Conservation (phyloP, 2,113 vertebrate species). For the Sclerurus mexicanus region DNA sequence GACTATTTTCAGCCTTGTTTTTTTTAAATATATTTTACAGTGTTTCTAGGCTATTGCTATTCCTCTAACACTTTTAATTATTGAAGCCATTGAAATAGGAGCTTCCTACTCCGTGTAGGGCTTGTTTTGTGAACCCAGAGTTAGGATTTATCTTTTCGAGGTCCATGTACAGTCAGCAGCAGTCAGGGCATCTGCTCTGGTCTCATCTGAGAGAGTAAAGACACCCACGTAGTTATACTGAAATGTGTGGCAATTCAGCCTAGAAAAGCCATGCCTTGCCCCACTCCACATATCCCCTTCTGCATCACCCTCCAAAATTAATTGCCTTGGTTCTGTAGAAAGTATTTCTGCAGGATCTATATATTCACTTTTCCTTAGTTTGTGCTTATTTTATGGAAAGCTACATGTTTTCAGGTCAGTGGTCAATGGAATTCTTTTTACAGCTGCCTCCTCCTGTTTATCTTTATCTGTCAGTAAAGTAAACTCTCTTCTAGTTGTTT, state of each 20-base stretch:
- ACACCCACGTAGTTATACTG: background rate
- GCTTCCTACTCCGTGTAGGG: background rate
- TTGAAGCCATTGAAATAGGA: background rate
- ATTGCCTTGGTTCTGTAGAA: background rate
- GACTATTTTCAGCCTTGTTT: background rate
- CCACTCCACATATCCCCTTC: background rate
- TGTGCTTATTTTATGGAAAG: slow-evolving; percentile 54
- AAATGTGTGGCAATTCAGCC: background rate
- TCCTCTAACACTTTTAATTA: background rate
- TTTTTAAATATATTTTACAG: background rate
- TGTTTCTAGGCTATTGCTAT: background rate
- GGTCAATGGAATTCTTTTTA: slow-evolving; percentile 61
- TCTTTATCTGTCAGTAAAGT: slow-evolving; percentile 65
- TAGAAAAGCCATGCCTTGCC: background rate
- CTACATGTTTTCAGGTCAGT: slow-evolving; percentile 52
- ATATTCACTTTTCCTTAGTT: slow-evolving; percentile 22
- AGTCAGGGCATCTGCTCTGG: background rate
- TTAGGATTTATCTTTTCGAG: background rate
- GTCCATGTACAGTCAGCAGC: background rate
- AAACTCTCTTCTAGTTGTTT: slow-evolving; percentile 60
- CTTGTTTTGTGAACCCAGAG: background rate
- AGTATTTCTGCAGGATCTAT: background rate
- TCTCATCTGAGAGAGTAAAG: background rate
- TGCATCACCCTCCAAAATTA: background rate
- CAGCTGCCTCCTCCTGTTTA: slow-evolving; percentile 74